Percentiles rank a stretch among this genome's conserved stretches.
Evolutionary conservation across 2,888 invertebrate species (phyloP).

Genomic region (Hydrotaea cyrtoneurina): DNA sequence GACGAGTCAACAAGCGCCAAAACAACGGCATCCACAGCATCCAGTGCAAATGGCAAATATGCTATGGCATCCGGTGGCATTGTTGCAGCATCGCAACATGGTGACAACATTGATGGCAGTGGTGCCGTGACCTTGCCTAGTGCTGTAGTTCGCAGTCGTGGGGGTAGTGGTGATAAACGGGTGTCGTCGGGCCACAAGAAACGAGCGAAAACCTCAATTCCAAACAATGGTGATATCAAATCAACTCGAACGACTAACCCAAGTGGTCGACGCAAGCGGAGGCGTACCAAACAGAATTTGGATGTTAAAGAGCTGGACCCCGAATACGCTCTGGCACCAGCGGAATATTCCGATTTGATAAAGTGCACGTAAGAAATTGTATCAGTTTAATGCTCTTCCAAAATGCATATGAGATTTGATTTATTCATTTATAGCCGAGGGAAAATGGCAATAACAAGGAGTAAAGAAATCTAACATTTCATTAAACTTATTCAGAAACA

Average conservation of each 20-base stretch:
- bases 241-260: background rate
- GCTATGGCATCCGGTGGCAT: constrained; percentile 35
- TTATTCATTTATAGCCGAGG: no score
- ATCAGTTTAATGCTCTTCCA: background rate
- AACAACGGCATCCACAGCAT: background rate
- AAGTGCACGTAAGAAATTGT: constrained; percentile 77
- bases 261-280: constrained; percentile 18
- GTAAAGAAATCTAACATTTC: no score
- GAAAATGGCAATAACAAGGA: no score
- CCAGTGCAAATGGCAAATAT: constrained; percentile 43
- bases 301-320: constrained; percentile 65
- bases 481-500: no score
- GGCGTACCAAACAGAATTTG: constrained; percentile 8
- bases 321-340: constrained; percentile 73
- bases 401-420: no score
- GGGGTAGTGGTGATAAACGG: background rate
- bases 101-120: constrained; percentile 45
- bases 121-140: constrained; percentile 13
- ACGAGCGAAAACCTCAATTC: background rate
- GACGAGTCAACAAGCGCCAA: constrained; percentile 40
- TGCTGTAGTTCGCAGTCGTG: background rate
- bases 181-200: no score
- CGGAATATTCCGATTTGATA: constrained; percentile 77
- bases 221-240: background rate
- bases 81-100: background rate